Percentiles rank a stretch among this genome's conserved stretches.
Conservation (phyloP, 2,797 vertebrate species). For the Typhlichthys subterraneus region DNA sequence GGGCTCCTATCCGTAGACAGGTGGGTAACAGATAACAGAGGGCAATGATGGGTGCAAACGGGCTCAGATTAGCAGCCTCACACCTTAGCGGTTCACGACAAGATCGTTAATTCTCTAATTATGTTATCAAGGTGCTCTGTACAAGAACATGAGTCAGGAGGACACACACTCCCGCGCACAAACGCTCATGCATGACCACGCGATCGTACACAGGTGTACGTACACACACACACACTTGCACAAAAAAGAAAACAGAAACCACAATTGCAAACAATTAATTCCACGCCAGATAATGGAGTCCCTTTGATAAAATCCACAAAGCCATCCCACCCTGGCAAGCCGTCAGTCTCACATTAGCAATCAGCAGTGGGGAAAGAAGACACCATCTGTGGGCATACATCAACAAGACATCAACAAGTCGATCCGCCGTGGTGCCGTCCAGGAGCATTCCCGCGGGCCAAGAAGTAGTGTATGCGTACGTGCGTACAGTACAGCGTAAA, state of each 20-base stretch:
- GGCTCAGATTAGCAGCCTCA: neutral
- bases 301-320: slow-evolving; percentile 48
- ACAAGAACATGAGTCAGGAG: neutral
- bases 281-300: slow-evolving; percentile 42
- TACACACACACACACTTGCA: neutral
- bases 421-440: slow-evolving; percentile 20
- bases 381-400: slow-evolving; percentile 66
- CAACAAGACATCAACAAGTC: slow-evolving; percentile 63
- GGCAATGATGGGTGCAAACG: neutral
- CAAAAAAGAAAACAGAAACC: neutral
- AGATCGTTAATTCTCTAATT: slow-evolving; percentile 21
- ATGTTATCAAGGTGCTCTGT: neutral
- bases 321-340: slow-evolving; percentile 43
- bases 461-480: slow-evolving; percentile 10
- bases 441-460: slow-evolving; percentile 30
- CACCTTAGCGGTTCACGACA: neutral
- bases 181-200: neutral
- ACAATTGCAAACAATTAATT: slow-evolving; percentile 1
- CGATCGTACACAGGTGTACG: neutral
- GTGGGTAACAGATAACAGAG: slow-evolving; percentile 8
- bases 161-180: slow-evolving; percentile 1
- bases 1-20: slow-evolving; percentile 8
- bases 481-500: neutral
- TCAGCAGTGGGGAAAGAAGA: slow-evolving; percentile 59
- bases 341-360: slow-evolving; percentile 65